Conservation (phyloP, 2,888 invertebrate genomes). For the Unio delphinus region DNA sequence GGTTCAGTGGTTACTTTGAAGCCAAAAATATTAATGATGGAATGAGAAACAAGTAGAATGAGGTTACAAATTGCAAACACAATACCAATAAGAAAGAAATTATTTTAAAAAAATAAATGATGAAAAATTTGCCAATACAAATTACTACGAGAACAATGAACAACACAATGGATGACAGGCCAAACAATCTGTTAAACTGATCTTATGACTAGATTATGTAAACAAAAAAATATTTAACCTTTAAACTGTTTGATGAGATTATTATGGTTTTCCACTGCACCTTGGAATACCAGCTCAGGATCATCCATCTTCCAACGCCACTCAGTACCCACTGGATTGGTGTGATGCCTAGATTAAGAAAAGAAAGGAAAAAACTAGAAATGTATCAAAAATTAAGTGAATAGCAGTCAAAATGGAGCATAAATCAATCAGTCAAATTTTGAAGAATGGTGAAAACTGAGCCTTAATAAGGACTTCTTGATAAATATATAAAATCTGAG, state of each 20-base stretch:
- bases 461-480: no score
- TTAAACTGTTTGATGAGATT: slow-evolving; percentile 74
- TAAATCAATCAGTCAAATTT: no score
- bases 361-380: no score
- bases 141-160: neutral
- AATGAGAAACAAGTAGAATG: no score
- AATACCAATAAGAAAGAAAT: neutral
- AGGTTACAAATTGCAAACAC: neutral
- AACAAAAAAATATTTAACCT: slow-evolving; percentile 45
- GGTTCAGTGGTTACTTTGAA: no score
- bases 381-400: no score
- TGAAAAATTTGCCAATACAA: neutral
- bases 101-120: no score
- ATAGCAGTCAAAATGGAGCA: no score
- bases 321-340: slow-evolving; percentile 76
- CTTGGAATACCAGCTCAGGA: slow-evolving; percentile 74
- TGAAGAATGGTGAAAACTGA: no score
- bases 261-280: slow-evolving; percentile 74
- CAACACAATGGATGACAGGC: neutral
- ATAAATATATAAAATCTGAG: no score
- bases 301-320: slow-evolving; percentile 77
- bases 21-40: no score
- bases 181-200: neutral
- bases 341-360: slow-evolving; percentile 69
- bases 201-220: neutral